Base-by-base conservation (phyloP, 2,888 invertebrate species). In the Helicoverpa assulta region DNA sequence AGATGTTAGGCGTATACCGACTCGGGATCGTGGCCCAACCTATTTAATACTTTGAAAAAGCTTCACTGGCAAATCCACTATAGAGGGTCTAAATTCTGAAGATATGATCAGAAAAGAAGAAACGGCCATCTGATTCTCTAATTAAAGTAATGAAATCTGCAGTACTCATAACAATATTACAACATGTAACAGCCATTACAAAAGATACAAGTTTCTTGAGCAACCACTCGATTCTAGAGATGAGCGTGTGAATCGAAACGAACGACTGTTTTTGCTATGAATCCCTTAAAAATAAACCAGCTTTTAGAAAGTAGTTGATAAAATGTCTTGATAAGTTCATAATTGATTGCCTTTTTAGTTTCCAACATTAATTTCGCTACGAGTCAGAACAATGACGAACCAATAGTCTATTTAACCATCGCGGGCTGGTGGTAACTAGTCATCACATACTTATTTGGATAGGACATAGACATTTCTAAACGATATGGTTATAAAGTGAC, bases 341-440 rank as follows among this genome's bases (percentile, higher is more conserved):
- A 37, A 63, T 54, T 62, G 57, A 60, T 74, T 53, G 47, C 8
- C 65, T 47, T 61, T 52, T 33, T 19, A 16, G 37, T 63, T 56
- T 52, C 51, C 52, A 55, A 40, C 21, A 50, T 21, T 19, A 68
- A 14, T 55, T 40, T n/a, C 56, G 53, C 47, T 50, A 14, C 12
- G 18, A 63, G 63, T 53, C 47, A 61, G 50, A 61, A 78, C 65
- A 78, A 57, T 78, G 43, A 26, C 18, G n/a, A 51, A 50, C 18
- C 37, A 61, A 78, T 65, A 66, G 73, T 51, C 51, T 21, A 50
- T 71, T 64, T 73, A 52, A 62, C 73, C 50, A 37, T 67, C 73
- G 62, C 56, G 60, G 57, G 26, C 14, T 64, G 37, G 16, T 59
- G 61, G 60, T 40, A 51, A 21, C 37, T 26, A 26, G 26, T 26